phyloP scores from a whole-genome alignment of 2,113 vertebrate species.

The Nesogale talazaci region DNA sequence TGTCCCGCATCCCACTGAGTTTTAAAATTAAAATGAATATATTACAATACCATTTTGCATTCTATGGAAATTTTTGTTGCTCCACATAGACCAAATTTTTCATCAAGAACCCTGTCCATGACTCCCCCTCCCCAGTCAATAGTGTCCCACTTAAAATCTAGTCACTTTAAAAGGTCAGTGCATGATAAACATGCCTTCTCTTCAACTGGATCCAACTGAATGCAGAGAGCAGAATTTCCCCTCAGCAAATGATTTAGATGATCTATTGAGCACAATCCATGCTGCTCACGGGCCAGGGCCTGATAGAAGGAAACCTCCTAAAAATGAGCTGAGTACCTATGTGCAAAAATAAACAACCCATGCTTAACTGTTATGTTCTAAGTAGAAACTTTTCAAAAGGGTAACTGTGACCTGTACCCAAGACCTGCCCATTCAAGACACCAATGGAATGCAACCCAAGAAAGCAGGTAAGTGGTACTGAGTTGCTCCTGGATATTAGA shows the following conservation, averaged over 20 bases:
- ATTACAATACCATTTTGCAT: too few species aligned
- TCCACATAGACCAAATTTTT: too few species aligned
- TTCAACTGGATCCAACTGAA: too few species aligned
- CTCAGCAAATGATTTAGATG: background rate
- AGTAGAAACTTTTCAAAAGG: slow-evolving; percentile 39
- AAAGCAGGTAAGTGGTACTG: accelerated
- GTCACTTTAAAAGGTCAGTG: too few species aligned
- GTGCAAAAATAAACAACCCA: background rate
- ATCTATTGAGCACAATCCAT: background rate
- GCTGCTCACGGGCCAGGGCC: background rate
- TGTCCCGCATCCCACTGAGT: too few species aligned
- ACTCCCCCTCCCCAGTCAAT: too few species aligned
- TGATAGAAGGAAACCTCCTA: slow-evolving; percentile 2
- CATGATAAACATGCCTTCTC: background rate
- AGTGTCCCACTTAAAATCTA: too few species aligned
- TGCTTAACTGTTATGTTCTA: background rate
- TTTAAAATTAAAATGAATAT: too few species aligned
- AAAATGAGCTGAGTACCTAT: slow-evolving; percentile 25
- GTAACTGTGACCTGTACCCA: background rate
- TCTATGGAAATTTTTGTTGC: too few species aligned
- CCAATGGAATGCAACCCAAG: background rate
- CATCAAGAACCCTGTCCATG: too few species aligned
- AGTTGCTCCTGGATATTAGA: background rate
- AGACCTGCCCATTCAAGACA: background rate
- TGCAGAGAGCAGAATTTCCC: background rate